Percentiles rank a stretch among this genome's conserved stretches.
Evolutionary conservation across 2,888 invertebrate species (phyloP).

Genomic region (Eupithecia vulgata): DNA sequence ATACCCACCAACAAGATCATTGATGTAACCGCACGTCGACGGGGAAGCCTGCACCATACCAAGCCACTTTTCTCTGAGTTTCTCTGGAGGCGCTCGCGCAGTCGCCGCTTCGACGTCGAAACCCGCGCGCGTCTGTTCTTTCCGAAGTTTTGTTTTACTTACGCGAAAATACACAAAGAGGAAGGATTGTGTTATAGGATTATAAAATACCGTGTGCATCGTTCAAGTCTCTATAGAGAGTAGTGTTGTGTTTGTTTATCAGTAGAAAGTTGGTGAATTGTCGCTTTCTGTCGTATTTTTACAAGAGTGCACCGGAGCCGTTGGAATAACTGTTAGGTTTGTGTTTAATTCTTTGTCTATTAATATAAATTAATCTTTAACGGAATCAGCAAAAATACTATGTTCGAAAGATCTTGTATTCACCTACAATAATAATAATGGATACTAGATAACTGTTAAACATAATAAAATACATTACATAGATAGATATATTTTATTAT

Average conservation of each 20-base stretch:
- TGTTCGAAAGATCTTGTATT: not conserved
- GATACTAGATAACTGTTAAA: too few species aligned
- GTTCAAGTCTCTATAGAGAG: slow-evolving; percentile 46
- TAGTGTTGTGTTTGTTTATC: slow-evolving; percentile 60
- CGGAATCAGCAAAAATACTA: not conserved
- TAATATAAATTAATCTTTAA: not conserved
- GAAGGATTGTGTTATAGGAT: slow-evolving; percentile 44
- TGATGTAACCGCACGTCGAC: slow-evolving; percentile 72
- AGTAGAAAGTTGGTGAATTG: slow-evolving; percentile 59
- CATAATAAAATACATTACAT: too few species aligned
- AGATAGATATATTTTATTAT: too few species aligned
- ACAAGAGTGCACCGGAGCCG: slow-evolving; percentile 46
- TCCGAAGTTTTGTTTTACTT: not conserved
- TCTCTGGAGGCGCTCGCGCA: slow-evolving; percentile 70
- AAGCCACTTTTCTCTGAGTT: slow-evolving; percentile 78
- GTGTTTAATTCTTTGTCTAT: slow-evolving; percentile 46
- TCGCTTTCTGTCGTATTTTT: not conserved
- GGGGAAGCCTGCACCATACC: slow-evolving; percentile 45
- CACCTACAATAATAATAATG: too few species aligned
- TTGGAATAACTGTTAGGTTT: slow-evolving; percentile 73
- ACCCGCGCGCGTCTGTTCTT: slow-evolving; percentile 62
- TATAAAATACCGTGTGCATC: slow-evolving; percentile 53
- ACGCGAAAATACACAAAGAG: slow-evolving; percentile 41
- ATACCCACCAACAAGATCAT: slow-evolving; percentile 54
- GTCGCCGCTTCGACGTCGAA: slow-evolving; percentile 61